Percentiles rank a stretch among this genome's conserved stretches.
phyloP scores from a whole-genome alignment of 2,797 vertebrate species.

The Pseudochirops cupreus region DNA sequence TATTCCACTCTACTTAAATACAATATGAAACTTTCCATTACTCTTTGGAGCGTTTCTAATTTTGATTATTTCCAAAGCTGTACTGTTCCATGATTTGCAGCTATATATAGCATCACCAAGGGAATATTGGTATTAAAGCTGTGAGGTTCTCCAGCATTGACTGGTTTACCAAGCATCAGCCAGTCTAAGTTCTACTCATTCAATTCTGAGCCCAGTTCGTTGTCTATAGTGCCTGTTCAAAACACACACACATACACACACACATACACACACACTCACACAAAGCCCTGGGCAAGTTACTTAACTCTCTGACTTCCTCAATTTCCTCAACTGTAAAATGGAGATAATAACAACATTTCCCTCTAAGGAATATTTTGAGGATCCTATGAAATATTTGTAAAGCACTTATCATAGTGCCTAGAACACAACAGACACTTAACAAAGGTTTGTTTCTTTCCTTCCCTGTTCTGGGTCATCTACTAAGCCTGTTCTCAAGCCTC shows the following conservation, averaged over 20 bases:
- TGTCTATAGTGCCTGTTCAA: background rate
- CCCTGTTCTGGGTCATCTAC: slow-evolving; percentile 56
- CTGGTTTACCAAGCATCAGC: background rate
- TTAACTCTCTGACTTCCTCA: background rate
- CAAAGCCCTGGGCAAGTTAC: background rate
- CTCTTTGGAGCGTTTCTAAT: background rate
- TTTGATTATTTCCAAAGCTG: background rate
- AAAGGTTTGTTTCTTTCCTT: background rate
- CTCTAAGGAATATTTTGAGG: background rate
- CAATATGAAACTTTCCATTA: background rate
- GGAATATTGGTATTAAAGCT: background rate
- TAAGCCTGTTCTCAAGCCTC: background rate
- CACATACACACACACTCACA: too few species aligned
- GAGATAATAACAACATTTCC: background rate
- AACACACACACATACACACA: background rate
- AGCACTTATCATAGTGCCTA: background rate
- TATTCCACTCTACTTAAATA: background rate
- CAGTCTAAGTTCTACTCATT: background rate
- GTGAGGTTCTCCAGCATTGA: background rate
- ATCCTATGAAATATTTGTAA: background rate
- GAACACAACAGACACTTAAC: background rate
- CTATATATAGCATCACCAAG: background rate
- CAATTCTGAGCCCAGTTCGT: background rate
- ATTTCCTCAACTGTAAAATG: background rate
- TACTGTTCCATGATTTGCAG: background rate